Percentiles rank a stretch among this genome's conserved stretches.
phyloP scores from a whole-genome alignment of 2,113 vertebrate genomes.

The Dasyprocta punctata region DNA sequence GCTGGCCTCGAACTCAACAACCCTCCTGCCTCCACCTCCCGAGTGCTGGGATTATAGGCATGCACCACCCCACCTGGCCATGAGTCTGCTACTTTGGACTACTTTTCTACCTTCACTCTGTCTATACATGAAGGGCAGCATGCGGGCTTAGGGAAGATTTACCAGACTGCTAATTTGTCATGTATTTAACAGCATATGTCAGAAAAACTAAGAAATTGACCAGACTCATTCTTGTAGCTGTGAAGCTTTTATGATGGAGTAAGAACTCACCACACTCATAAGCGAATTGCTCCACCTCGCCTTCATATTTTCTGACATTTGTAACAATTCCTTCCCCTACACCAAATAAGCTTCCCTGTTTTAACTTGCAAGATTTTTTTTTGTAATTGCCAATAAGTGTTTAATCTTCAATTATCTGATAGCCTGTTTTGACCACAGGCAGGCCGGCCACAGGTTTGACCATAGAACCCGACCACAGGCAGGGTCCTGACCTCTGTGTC shows the following conservation, averaged over 20 bases:
- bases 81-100: not conserved
- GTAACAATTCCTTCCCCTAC: not conserved
- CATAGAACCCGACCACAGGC: not conserved
- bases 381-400: not conserved
- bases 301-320: not conserved
- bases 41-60: not conserved
- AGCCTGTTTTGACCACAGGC: not conserved
- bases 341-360: not conserved
- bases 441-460: not conserved
- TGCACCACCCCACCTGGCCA: too few relatives aligned
- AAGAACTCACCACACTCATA: not conserved
- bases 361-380: not conserved
- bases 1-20: not conserved
- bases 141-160: slow-evolving; percentile 13
- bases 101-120: not conserved
- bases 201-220: not conserved
- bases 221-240: not conserved
- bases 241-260: not conserved
- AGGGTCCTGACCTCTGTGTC: not conserved
- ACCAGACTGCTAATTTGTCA: not conserved
- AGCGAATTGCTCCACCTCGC: not conserved
- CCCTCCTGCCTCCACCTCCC: not conserved
- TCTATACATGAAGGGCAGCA: not conserved
- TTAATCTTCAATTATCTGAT: not conserved
- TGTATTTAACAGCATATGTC: not conserved